A percentile compares a stretch with the other conserved stretches of the same genome.
These are phyloP conservation scores for Zaprionus bogoriensis DNA, from an alignment of 2,888 invertebrate genomes.

Conservation along the genomic window DNA sequence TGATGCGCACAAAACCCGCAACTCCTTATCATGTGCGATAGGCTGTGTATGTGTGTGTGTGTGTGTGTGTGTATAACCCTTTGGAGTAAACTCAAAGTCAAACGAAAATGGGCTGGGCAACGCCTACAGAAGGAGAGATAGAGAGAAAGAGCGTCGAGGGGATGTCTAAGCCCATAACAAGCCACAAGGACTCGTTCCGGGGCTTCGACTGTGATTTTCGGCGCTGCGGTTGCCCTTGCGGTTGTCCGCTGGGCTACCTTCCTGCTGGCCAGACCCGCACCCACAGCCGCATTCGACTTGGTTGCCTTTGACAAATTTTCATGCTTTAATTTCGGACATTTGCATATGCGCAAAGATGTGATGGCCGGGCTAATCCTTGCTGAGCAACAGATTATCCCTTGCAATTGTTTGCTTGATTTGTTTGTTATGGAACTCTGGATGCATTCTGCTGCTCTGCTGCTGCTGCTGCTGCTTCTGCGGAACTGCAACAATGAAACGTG, in stretches of 20 bases:
- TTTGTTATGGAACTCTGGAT: slow-evolving; percentile 63
- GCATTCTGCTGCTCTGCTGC: slow-evolving; percentile 8
- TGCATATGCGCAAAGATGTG: slow-evolving; percentile 56
- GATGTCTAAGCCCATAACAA: slow-evolving; percentile 78
- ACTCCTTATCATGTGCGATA: slow-evolving; percentile 61
- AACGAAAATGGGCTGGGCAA: slow-evolving; percentile 31
- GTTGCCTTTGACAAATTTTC: slow-evolving; percentile 60
- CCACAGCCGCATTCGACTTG: slow-evolving; percentile 30
- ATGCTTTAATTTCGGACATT: slow-evolving; percentile 67
- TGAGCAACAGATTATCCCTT: slow-evolving; percentile 76
- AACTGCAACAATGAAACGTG: slow-evolving; percentile 51
- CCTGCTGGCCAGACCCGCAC: slow-evolving; percentile 28
- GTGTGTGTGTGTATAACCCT: slow-evolving; percentile 57
- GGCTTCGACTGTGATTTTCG: slow-evolving; percentile 43
- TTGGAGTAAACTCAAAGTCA: slow-evolving; percentile 46
- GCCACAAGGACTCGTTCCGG: slow-evolving; percentile 26
- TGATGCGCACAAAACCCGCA: slow-evolving; percentile 61
- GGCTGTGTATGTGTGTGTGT: slow-evolving; percentile 22
- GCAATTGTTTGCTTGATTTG: slow-evolving; percentile 79
- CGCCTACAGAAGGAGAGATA: slow-evolving; percentile 41
- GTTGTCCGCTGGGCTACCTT: slow-evolving; percentile 50
- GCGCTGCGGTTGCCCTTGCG: slow-evolving; percentile 64
- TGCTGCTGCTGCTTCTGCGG: slow-evolving; percentile 35
- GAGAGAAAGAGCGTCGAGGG: slow-evolving; percentile 35
- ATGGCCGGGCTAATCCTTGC: slow-evolving; percentile 67